Percentiles rank a stretch among this genome's conserved stretches.
These are phyloP conservation scores for Nematostella vectensis DNA, from an alignment of 92 coral and sea anemone species.

Conservation along the genomic window DNA sequence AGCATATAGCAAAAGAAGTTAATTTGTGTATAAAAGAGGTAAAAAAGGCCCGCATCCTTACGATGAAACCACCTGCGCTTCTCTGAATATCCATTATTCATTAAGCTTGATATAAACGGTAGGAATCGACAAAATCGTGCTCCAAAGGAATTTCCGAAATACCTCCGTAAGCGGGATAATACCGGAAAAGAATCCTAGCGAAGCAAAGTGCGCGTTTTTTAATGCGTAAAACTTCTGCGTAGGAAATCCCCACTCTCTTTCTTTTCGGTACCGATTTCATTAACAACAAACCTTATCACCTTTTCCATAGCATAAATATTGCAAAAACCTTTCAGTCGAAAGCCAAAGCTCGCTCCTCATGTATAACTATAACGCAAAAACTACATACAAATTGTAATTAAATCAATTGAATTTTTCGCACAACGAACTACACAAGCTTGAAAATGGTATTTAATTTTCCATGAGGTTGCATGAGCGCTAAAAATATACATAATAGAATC, in stretches of 20 bases:
- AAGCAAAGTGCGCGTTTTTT: too few relatives aligned
- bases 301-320: conserved; percentile 57
- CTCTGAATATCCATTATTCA: conserved; percentile 17
- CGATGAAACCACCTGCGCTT: conserved; percentile 20
- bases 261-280: too few relatives aligned
- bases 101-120: conserved; percentile 16
- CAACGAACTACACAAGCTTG: too few relatives aligned
- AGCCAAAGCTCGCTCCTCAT: not conserved
- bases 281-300: conserved; percentile 41
- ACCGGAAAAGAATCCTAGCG: too few relatives aligned
- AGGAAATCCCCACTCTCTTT: too few relatives aligned
- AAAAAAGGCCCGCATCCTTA: conserved; percentile 11
- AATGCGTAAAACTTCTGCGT: too few relatives aligned
- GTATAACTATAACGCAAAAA: not conserved
- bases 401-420: too few relatives aligned
- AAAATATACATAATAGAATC: too few relatives aligned
- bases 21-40: conserved; percentile 16
- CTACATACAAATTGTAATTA: too few relatives aligned
- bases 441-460: too few relatives aligned
- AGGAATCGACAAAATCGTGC: conserved; percentile 2
- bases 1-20: conserved; percentile 11
- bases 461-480: too few relatives aligned
- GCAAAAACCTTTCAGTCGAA: conserved; percentile 30
- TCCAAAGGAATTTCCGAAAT: conserved; percentile 1
- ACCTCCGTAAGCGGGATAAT: too few relatives aligned